Evolutionary conservation across 2,888 invertebrate genomes (phyloP).

Genomic region (Lamellibrachia satsuma): DNA sequence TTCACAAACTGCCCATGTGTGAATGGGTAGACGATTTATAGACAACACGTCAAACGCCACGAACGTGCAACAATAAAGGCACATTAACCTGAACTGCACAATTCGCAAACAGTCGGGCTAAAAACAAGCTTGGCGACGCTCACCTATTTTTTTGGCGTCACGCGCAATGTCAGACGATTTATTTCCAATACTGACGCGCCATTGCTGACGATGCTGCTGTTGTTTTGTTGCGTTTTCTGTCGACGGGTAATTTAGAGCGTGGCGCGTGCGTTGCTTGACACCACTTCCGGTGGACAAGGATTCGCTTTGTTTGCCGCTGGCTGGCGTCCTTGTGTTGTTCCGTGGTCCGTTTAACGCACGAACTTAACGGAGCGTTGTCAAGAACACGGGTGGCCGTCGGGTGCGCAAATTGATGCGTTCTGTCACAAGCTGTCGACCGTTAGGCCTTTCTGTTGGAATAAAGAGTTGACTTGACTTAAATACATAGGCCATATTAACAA

Average conservation of each 20-base stretch:
- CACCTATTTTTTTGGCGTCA: neutral
- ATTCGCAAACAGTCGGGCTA: neutral
- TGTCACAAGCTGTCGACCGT: conserved; percentile 6
- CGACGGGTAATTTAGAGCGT: conserved; percentile 11
- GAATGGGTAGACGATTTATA: neutral
- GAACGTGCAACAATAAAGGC: conserved; percentile 17
- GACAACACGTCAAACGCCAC: neutral
- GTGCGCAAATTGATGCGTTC: neutral
- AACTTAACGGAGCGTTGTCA: neutral
- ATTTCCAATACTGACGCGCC: neutral
- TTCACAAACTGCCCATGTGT: conserved; percentile 1
- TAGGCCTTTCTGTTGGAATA: neutral
- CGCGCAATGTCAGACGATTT: conserved; percentile 1
- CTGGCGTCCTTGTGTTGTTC: neutral
- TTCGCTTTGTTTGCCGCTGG: neutral
- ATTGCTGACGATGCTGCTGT: neutral
- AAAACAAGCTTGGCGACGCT: neutral
- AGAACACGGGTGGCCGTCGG: neutral
- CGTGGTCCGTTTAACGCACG: neutral
- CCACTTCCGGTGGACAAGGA: conserved; percentile 6
- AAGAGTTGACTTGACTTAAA: neutral
- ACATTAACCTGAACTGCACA: neutral
- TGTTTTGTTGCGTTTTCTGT: neutral
- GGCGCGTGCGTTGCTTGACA: conserved; percentile 1
- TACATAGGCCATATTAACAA: no score